These are phyloP conservation scores for Protaetia brevitarsis DNA, from an alignment of 1,140 invertebrate species.

Conservation along the genomic window DNA sequence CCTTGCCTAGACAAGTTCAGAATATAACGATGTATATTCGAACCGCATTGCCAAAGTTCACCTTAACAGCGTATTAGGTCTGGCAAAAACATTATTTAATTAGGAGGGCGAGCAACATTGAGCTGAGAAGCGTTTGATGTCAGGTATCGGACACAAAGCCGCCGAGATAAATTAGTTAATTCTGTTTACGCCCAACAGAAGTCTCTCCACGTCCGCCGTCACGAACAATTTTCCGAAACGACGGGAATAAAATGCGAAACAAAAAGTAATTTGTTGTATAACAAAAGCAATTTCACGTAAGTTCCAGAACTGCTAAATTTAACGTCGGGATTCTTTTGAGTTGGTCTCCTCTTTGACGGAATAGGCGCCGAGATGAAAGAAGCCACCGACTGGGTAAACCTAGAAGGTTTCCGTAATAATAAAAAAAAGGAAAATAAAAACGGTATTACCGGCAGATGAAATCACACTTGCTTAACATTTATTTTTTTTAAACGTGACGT, in stretches of 20 bases:
- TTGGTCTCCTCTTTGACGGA: background rate
- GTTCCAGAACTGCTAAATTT: background rate
- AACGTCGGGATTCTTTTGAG: background rate
- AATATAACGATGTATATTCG: too few species aligned
- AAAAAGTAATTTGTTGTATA: conserved; percentile 13
- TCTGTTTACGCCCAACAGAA: conserved; percentile 1
- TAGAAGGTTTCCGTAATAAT: conserved; percentile 1
- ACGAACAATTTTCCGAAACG: background rate
- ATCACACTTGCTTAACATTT: background rate
- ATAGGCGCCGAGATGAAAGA: background rate
- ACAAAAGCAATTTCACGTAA: conserved; percentile 8
- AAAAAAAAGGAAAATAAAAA: background rate
- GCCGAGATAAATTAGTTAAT: conserved; percentile 12
- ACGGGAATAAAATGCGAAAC: conserved; percentile 1
- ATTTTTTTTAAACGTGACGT: too few species aligned
- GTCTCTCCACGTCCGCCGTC: background rate
- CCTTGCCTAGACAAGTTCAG: too few species aligned
- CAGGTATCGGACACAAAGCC: conserved; percentile 12
- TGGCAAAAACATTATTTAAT: background rate
- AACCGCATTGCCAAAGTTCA: too few species aligned
- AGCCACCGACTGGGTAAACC: too few species aligned
- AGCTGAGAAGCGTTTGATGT: conserved; percentile 4
- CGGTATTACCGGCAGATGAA: background rate
- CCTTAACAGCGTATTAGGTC: too few species aligned
- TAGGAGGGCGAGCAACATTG: background rate